A percentile compares a stretch with the other conserved stretches of the same genome.
These are phyloP conservation scores for Drosophila macrospina DNA, from an alignment of 2,888 invertebrate genomes.

Conservation along the genomic window DNA sequence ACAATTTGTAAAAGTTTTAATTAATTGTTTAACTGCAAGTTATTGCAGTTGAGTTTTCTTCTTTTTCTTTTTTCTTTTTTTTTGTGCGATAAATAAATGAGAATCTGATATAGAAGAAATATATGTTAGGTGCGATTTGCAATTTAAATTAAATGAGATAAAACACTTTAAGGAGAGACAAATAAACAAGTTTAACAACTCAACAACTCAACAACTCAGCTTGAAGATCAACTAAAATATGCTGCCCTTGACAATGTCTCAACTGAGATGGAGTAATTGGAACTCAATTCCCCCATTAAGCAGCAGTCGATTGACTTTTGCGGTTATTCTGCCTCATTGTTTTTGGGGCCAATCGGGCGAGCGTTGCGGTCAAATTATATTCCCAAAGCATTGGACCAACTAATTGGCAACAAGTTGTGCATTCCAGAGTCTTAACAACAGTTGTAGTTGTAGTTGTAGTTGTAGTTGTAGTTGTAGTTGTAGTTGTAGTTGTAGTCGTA, in stretches of 20 bases:
- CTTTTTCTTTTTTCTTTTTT: too few relatives aligned
- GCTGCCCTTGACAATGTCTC: not conserved
- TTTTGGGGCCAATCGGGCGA: conserved; percentile 16
- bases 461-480: not conserved
- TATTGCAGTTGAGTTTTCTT: too few relatives aligned
- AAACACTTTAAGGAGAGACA: too few relatives aligned
- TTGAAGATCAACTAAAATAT: not conserved
- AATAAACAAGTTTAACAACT: too few relatives aligned
- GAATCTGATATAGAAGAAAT: too few relatives aligned
- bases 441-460: not conserved
- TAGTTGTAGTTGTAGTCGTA: not conserved
- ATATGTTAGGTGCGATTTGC: too few relatives aligned
- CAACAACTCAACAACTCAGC: too few relatives aligned
- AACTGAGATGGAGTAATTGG: conserved; percentile 5
- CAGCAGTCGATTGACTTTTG: conserved; percentile 38
- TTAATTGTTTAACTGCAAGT: too few relatives aligned
- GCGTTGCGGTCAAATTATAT: conserved; percentile 46
- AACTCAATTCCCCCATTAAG: conserved; percentile 5
- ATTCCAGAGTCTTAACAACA: conserved; percentile 20
- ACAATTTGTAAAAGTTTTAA: too few relatives aligned
- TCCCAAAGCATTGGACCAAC: conserved; percentile 24
- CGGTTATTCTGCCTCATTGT: conserved; percentile 31
- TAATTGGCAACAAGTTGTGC: conserved; percentile 51
- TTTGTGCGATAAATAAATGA: too few relatives aligned
- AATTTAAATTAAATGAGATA: too few relatives aligned